Base-by-base conservation (phyloP, 2,113 vertebrate genomes). In the Sterrhoptilus dennistouni region DNA sequence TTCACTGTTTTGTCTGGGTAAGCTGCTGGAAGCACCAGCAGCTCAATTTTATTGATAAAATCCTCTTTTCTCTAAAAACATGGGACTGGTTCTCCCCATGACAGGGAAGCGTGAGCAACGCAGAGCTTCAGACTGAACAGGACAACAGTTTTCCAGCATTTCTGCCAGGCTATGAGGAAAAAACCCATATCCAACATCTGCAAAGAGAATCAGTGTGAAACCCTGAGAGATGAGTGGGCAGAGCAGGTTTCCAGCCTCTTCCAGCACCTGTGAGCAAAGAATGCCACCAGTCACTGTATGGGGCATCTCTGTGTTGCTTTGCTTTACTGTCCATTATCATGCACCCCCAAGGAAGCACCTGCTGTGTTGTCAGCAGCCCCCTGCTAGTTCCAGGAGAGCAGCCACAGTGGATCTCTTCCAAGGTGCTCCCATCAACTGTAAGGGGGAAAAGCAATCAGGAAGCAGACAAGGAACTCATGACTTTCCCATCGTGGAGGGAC, bases 1-100 rank as follows among this genome's bases (percentile, higher is more conserved):
- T 63, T 74, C 35, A 19, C 14, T 77, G 75, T 53, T 94, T 80
- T 65, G 59, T 64, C 91, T 92, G 76, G 24, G 14, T 1, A 11
- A 90, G 17, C 70, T 87, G 49, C 70, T 79, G 49, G 40, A 36
- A 92, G n/a, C 11, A 81, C 31, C 63, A 86, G 33, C 66, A 83
- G 38, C 59, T 90, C 83, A 29, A 74, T 83, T 88, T 70, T 92
- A 77, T 87, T 81, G 91, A 84, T 38, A 57, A 84, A 94, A 84
- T 11, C n/a, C 61, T 87, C 49, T 82, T 69, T 86, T 42, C 86
- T 75, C 60, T 74, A 50, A 83, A 91, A 95, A 18, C 74, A 60
- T 6, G 65, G 38, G 47, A 54, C 33, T 2, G 0, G 17, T 63
- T 77, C 88, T 82, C 42, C 69, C 74, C 52, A 8, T 1, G 7